Base-by-base conservation (phyloP, 2,113 vertebrate genomes). In the Corythaixoides concolor region DNA sequence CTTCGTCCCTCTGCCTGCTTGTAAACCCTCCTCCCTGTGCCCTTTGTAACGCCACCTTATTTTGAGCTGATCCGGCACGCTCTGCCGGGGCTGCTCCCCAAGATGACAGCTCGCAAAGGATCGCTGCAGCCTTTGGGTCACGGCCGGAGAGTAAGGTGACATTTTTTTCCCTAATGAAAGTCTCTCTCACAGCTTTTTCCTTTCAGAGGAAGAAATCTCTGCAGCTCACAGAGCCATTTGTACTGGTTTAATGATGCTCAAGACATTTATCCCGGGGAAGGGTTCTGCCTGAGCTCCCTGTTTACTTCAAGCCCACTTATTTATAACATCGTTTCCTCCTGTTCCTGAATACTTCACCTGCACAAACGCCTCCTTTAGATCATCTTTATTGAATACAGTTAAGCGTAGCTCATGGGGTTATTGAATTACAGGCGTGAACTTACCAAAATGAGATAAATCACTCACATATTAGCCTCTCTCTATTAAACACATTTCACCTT, bases 371-470 rank as follows among this genome's bases (percentile, higher is more conserved):
- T 90, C 89, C 85, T 75, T 93, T 97, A 97, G 79, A 96, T 97
- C 97, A 96, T 96, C 91, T 94, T 97, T 93, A 97, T 73, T 95
- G 94, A 94, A 93, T 89, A 76, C 83, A 92, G 91, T 96, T 92
- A 93, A 97, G 89, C 47, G 83, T 87, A 92, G 89, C 96, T 97
- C 92, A 79, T 78, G 92, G 91, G 89, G 77, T 95, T 96, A 96
- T 89, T 90, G 93, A 93, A 95, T 95, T 94, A 91, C 90, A 90
- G 86, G 83, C 94, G 93, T 62, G 73, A 96, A 93, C 89, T 91
- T 95, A 89, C 30, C 67, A 95, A 94, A 96, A 96, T 92, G 92
- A 97, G 91, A 97, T 97, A 96, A 97, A 97, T 97, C 93, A 94
- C 85, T 85, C 88, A 64, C 77, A 26, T 85, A 95, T 96, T 97